phyloP scores from a whole-genome alignment of 2,113 vertebrate genomes.

The Rhinichthys klamathensis region DNA sequence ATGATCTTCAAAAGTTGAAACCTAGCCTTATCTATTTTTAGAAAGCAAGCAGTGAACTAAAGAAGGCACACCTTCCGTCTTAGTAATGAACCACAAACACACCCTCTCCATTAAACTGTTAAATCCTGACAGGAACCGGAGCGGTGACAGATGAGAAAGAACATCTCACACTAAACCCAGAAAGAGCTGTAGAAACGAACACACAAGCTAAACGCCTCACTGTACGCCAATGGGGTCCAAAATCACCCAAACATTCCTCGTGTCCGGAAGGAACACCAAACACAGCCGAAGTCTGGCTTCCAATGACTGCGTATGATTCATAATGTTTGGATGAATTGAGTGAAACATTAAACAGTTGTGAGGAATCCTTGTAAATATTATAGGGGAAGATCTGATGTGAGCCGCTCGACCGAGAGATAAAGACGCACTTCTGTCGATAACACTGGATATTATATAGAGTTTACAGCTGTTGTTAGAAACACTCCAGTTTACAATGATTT shows the following conservation, averaged over 20 bases:
- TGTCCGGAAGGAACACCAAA: not conserved
- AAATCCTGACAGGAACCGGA: not conserved
- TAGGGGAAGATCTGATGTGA: not conserved
- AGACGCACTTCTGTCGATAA: not conserved
- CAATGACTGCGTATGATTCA: not conserved
- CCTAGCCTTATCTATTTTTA: not conserved
- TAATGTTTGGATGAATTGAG: not conserved
- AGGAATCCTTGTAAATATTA: not conserved
- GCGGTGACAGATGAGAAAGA: not conserved
- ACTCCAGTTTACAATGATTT: not conserved
- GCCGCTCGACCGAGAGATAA: not conserved
- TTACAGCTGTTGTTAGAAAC: not conserved
- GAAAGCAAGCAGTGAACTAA: not conserved
- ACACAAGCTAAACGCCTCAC: not conserved
- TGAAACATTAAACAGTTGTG: not conserved
- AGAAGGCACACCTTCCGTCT: not conserved
- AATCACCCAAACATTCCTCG: not conserved
- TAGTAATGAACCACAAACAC: not conserved
- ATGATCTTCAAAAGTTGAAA: too few species aligned
- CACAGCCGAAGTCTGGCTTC: not conserved
- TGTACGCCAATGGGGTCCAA: not conserved
- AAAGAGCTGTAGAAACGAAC: not conserved
- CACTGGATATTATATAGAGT: not conserved
- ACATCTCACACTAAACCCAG: not conserved
- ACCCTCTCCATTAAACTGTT: not conserved